A percentile compares a stretch with the other conserved stretches of the same genome.
Evolutionary conservation across 2,113 vertebrate genomes (phyloP).

Genomic region (Danio rerio): GRCz12tu NC_133180.1:17725001-17725500

Average conservation of each 20-base stretch:
- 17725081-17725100: not conserved
- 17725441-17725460: not conserved
- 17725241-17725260: not conserved
- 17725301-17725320: not conserved
- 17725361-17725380: not conserved
- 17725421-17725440: not conserved
- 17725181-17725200: not conserved
- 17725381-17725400: conserved; percentile 11
- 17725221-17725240: not conserved
- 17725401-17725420: not conserved
- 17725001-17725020: not conserved
- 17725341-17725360: not conserved
- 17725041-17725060: not conserved
- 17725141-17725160: conserved; percentile 5
- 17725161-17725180: not conserved
- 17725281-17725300: not conserved
- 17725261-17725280: not conserved
- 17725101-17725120: not conserved
- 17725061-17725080: not conserved
- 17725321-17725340: not conserved
- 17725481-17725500: not conserved
- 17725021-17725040: not conserved
- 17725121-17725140: conserved; percentile 11
- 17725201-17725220: not conserved
- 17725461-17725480: not conserved